phyloP scores from a whole-genome alignment of 1,140 invertebrate species.

The Micrasema minimum region DNA sequence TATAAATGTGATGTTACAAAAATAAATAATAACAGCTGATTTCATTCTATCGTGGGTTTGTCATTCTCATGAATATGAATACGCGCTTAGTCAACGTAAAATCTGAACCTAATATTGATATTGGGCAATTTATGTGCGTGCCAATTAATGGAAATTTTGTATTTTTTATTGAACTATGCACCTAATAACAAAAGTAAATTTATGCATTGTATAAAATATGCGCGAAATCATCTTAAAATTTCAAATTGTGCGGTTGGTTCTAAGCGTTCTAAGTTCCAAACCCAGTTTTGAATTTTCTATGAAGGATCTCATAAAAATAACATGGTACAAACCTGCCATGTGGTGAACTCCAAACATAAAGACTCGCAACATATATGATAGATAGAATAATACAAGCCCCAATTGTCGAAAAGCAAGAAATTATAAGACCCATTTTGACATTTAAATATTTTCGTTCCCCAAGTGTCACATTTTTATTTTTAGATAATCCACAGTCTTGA shows the following conservation, averaged over 20 bases:
- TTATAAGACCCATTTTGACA: slow-evolving; percentile 45
- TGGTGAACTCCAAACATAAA: slow-evolving; percentile 84
- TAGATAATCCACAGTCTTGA: slow-evolving; percentile 19
- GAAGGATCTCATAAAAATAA: slow-evolving; percentile 21
- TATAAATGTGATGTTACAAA: too few relatives aligned
- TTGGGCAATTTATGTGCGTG: too few relatives aligned
- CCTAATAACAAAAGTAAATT: too few relatives aligned
- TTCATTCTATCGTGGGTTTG: too few relatives aligned
- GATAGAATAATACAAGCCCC: slow-evolving; percentile 78
- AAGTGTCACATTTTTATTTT: slow-evolving; percentile 45
- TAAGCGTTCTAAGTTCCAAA: too few relatives aligned
- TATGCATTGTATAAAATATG: background rate
- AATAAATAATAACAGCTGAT: too few relatives aligned
- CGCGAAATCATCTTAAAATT: slow-evolving; percentile 1
- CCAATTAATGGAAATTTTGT: too few relatives aligned
- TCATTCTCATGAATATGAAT: too few relatives aligned
- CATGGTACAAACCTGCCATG: slow-evolving; percentile 72
- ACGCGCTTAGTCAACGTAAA: too few relatives aligned
- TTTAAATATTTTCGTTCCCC: slow-evolving; percentile 32
- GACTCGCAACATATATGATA: slow-evolving; percentile 80
- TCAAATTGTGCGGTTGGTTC: slow-evolving; percentile 22
- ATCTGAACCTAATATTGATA: too few relatives aligned
- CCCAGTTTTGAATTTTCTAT: background rate
- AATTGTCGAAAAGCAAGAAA: slow-evolving; percentile 57
- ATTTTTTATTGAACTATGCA: too few relatives aligned